Evolutionary conservation across 2,113 vertebrate species (phyloP).

Genomic region (Microtus pennsylvanicus): DNA sequence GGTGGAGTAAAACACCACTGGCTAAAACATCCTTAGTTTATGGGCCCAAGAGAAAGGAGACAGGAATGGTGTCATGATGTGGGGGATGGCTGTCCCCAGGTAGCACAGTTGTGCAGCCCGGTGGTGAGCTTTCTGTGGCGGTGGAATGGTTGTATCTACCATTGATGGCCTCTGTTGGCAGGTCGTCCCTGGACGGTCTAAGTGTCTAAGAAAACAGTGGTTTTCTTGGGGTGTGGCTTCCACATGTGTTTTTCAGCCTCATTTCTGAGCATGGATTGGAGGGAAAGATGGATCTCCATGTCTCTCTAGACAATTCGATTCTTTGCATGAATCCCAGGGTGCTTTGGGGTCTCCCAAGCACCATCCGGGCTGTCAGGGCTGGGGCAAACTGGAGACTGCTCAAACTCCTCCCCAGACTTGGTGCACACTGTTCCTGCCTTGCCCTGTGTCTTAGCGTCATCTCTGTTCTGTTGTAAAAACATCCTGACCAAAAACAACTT

Average conservation of each 20-base stretch:
- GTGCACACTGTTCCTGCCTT: neutral
- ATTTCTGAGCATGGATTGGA: neutral
- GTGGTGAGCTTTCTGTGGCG: neutral
- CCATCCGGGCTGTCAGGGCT: neutral
- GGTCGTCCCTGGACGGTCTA: neutral
- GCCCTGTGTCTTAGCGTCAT: neutral
- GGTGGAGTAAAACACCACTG: neutral
- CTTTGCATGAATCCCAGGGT: too few relatives aligned
- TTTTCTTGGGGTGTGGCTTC: neutral
- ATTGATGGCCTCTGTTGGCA: accelerated
- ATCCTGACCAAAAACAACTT: neutral
- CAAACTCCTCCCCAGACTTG: neutral
- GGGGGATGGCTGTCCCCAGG: neutral
- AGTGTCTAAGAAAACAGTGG: too few relatives aligned
- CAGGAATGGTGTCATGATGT: accelerated
- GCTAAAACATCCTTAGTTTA: neutral
- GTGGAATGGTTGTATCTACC: accelerated
- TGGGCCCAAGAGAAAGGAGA: neutral
- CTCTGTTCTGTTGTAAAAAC: neutral
- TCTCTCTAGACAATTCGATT: neutral
- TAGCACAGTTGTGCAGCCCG: accelerated
- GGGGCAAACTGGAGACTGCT: neutral
- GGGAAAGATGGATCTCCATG: neutral
- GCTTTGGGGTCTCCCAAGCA: neutral
- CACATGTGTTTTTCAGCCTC: neutral